These are phyloP conservation scores for Emmelina monodactyla DNA, from an alignment of 2,888 invertebrate genomes.

Conservation along the genomic window DNA sequence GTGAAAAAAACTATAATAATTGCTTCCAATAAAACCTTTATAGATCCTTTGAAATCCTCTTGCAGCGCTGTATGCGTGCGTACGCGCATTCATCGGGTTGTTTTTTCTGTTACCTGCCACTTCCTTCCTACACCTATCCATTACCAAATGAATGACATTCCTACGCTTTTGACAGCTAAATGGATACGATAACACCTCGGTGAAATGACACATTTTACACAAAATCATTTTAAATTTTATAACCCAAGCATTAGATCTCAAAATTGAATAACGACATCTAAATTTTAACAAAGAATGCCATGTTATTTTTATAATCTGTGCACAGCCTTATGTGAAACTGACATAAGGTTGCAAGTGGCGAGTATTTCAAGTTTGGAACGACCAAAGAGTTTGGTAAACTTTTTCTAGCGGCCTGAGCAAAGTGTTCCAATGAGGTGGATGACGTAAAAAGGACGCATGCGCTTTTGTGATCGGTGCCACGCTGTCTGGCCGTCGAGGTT, in stretches of 20 bases:
- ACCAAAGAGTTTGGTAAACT: conserved; percentile 7
- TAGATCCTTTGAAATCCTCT: too few relatives aligned
- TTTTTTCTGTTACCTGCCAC: conserved; percentile 45
- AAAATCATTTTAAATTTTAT: conserved; percentile 13
- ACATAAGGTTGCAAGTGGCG: conserved; percentile 13
- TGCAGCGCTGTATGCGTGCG: conserved; percentile 20
- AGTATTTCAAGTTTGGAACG: background rate
- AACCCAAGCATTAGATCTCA: conserved; percentile 12
- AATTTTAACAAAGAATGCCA: conserved; percentile 6
- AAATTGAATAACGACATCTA: conserved; percentile 13
- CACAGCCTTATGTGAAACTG: conserved; percentile 2
- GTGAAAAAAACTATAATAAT: too few relatives aligned
- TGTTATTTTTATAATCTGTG: background rate
- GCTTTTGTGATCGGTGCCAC: conserved; percentile 44
- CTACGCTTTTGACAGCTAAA: conserved; percentile 44
- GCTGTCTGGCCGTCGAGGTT: conserved; percentile 39
- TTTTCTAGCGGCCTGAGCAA: conserved; percentile 28
- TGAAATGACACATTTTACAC: conserved; percentile 19
- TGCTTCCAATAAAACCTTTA: too few relatives aligned
- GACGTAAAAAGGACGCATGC: conserved; percentile 23
- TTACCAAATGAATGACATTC: conserved; percentile 57
- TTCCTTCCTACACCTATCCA: conserved; percentile 61
- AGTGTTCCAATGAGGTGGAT: background rate
- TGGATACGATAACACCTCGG: conserved; percentile 40
- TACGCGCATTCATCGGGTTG: conserved; percentile 31